phyloP scores from a whole-genome alignment of 2,888 invertebrate species.

The Alentia gelatinosa region DNA sequence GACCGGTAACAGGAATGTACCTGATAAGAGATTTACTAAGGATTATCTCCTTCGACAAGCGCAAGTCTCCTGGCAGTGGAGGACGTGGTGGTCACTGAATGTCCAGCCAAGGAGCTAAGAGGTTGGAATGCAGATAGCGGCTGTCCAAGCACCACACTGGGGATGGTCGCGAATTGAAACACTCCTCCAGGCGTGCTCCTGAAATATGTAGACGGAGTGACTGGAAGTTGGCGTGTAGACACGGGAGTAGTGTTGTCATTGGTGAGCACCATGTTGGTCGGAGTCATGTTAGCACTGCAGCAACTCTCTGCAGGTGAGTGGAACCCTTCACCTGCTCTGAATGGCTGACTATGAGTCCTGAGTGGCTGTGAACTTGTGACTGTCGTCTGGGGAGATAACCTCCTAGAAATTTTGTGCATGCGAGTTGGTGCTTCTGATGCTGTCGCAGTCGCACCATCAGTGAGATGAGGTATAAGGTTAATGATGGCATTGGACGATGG shows the following conservation, averaged over 20 bases:
- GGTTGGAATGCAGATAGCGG: conserved; percentile 12
- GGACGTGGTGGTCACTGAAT: not conserved
- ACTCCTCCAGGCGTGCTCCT: conserved; percentile 52
- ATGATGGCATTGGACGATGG: conserved; percentile 46
- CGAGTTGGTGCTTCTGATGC: not conserved
- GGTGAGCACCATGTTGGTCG: not conserved
- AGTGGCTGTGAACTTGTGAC: not conserved
- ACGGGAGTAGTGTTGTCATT: too few relatives aligned
- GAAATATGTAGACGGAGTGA: conserved; percentile 51
- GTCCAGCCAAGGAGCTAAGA: not conserved
- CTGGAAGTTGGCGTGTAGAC: not conserved
- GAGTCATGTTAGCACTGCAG: conserved; percentile 2
- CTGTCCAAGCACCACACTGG: not conserved
- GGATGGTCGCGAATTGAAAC: not conserved
- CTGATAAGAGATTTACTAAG: too few relatives aligned
- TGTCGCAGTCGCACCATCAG: not conserved
- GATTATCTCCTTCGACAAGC: not conserved
- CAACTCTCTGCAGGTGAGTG: not conserved
- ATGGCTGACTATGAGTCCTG: not conserved
- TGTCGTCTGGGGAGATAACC: not conserved
- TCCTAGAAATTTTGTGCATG: not conserved
- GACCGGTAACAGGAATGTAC: too few relatives aligned
- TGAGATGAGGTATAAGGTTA: conserved; percentile 45
- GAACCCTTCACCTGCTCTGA: not conserved
- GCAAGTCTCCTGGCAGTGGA: conserved; percentile 13